Evolutionary conservation across 2,113 vertebrate species (phyloP), one percentile per base, ranked within the genome.

Genomic region (Pachypanchax playfairii): DNA sequence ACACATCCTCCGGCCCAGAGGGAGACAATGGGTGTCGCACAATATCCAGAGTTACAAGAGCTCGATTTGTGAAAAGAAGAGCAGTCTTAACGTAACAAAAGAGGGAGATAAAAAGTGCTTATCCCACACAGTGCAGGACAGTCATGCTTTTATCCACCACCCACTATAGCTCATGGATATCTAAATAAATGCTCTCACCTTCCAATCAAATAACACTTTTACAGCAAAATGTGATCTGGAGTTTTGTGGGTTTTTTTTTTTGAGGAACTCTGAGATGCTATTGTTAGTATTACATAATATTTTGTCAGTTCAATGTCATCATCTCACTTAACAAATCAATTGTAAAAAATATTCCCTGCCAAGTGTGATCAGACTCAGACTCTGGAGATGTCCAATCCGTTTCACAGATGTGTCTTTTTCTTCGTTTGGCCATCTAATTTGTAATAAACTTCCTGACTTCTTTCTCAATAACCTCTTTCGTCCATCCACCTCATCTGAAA

Each of bases 381-480:
- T n/a, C n/a, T n/a, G 49, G 43, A 77, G 65, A 82, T 49, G 42
- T 41, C 2, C 20, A 63, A 81, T 79, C 65, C 64, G 28, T 74
- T 62, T 61, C 66, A 75, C 79, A 80, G 56, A 77, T 82, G 73
- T 55, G 41, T 67, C 51, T 18, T 54, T 55, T 80, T 44, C 24
- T 44, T 52, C 52, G 31, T 33, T 49, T 18, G 50, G 55, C 57
- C 65, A 76, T 65, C 50, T 58, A 49, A 42, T 52, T 12, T 21
- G 73, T 75, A 67, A 74, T 82, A 52, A 66, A 73, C 81, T 70
- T 69, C 63, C 64, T 61, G 71, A 66, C 63, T 66, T 64, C 51
- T 25, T 12, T 9, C 8, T 31, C n/a, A n/a, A n/a, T n/a, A 55
- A 53, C 76, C 66, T 65, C 29, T 21, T 22, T 49, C 62, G 62